Evolutionary conservation across 2,888 invertebrate genomes (phyloP).

Genomic region (Drosophila putrida): DNA sequence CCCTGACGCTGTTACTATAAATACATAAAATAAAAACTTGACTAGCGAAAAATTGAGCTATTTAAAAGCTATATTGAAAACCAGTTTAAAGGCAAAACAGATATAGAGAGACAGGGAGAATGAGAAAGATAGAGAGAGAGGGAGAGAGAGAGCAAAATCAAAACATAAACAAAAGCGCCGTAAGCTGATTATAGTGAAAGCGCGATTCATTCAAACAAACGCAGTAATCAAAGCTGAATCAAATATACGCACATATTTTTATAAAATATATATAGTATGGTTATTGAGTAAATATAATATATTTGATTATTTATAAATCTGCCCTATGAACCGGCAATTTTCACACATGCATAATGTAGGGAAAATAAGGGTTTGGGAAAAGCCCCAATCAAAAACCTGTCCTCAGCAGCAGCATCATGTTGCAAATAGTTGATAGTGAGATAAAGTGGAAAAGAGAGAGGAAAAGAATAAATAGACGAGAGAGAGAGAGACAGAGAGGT

Average conservation of each 20-base stretch:
- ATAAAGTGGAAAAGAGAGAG: not conserved
- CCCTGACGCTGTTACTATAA: constrained; percentile 14
- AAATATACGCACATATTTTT: not conserved
- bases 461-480: not conserved
- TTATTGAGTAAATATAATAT: not conserved
- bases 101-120: not conserved
- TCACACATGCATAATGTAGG: constrained; percentile 8
- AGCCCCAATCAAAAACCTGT: constrained; percentile 54
- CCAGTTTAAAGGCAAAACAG: constrained; percentile 19
- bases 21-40: constrained; percentile 25
- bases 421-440: not conserved
- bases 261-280: not conserved
- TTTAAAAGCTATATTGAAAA: constrained; percentile 4
- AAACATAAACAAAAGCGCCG: constrained; percentile 48
- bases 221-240: not conserved
- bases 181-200: constrained; percentile 26
- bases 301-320: not conserved
- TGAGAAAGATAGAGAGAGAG: not conserved
- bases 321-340: constrained; percentile 29
- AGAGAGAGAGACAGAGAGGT: not conserved
- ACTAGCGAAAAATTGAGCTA: constrained; percentile 13
- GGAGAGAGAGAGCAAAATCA: constrained; percentile 14
- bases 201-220: constrained; percentile 32
- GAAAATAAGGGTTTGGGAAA: constrained; percentile 49
- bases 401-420: constrained; percentile 13